Percentiles rank a stretch among this genome's conserved stretches.
Evolutionary conservation across 2,888 invertebrate genomes (phyloP).

Genomic region (Sepiola atlantica): DNA sequence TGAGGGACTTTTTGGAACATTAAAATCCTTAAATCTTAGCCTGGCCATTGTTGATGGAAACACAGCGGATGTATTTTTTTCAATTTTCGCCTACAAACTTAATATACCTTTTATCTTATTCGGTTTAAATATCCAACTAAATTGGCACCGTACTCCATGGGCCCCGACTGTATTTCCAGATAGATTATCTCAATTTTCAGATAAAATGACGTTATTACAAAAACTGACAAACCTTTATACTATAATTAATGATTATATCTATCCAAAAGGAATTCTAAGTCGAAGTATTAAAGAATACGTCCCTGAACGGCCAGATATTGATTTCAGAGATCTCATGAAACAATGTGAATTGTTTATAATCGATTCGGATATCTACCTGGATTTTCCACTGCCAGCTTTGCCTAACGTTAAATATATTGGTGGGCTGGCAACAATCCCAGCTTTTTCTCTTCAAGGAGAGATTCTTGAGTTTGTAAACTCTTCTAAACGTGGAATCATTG

Average conservation of each 20-base stretch:
- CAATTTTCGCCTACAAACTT: neutral
- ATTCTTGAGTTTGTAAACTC: slow-evolving; percentile 51
- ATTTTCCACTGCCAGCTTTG: slow-evolving; percentile 50
- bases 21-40: neutral
- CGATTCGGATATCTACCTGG: slow-evolving; percentile 51
- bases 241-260: neutral
- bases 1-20: no score
- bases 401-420: slow-evolving; percentile 52
- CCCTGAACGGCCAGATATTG: slow-evolving; percentile 47
- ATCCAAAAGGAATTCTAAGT: neutral
- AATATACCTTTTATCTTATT: neutral
- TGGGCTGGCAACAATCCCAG: slow-evolving; percentile 51
- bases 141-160: no score
- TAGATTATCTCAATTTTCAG: neutral
- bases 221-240: neutral
- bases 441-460: slow-evolving; percentile 49
- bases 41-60: neutral
- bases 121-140: neutral
- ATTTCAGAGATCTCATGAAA: slow-evolving; percentile 46
- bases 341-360: slow-evolving; percentile 52
- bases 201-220: neutral
- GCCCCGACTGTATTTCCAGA: no score
- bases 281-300: slow-evolving; percentile 48
- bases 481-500: slow-evolving; percentile 51
- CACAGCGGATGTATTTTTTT: neutral